Evolutionary conservation across 2,797 vertebrate species (phyloP), one percentile per base, ranked within the genome.

Genomic region (Enteromius unitaeniatus): DNA sequence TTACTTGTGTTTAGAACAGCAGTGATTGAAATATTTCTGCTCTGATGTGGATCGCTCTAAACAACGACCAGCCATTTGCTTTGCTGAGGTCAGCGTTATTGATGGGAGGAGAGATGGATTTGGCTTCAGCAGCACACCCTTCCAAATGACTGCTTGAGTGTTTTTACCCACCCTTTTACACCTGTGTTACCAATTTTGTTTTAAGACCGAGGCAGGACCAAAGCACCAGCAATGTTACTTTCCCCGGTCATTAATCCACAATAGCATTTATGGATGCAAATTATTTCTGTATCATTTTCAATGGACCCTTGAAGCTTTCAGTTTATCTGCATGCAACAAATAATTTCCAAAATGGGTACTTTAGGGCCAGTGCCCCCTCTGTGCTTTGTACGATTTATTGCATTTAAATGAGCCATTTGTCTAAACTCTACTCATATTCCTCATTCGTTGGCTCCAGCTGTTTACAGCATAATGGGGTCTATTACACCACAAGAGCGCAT

Each of bases 341-440:
- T 17, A 9, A 55, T 13, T 13, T 51, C 14, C 28, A 77, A 77
- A 58, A 64, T 74, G 69, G 78, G 53, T 31, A 40, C 73, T 81
- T 74, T 67, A 86, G 40, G 75, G 69, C 34, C n/a, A 55, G 68
- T 75, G 62, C 19, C 78, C 81, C n/a, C 51, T 78, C 15, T 83
- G 64, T 68, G 45, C 65, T 51, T 80, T 67, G 72, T 37, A 81
- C 58, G 37, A 37, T 28, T 68, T 77, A 77, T 65, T 77, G 64
- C 37, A 42, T 64, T 72, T 81, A 62, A 81, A 81, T 53, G 69
- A 55, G 31, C n/a, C 40, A 60, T 75, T 84, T 84, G 62, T 73
- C 79, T 60, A 60, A 78, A 55, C 47, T 69, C 55, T 76, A 9
- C 47, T 42, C 83, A 15, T 79, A 40, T 45, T 83, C 85, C 34